phyloP scores from a whole-genome alignment of 2,888 invertebrate species.

The Hanleya hanleyi region DNA sequence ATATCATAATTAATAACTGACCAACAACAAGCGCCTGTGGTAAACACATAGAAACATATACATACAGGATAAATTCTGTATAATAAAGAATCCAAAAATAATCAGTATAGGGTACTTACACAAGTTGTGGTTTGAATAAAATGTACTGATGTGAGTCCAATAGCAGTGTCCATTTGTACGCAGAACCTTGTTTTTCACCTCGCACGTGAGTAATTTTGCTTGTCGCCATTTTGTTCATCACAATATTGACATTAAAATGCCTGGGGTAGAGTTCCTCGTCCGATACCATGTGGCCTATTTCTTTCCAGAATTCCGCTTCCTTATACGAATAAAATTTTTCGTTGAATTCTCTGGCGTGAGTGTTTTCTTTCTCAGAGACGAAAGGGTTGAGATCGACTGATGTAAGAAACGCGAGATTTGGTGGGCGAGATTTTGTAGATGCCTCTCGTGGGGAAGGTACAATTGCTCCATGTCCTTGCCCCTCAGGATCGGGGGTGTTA shows the following conservation, averaged over 20 bases:
- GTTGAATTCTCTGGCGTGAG: neutral
- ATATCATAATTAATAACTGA: no score
- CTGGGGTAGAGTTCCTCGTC: neutral
- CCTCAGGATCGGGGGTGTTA: no score
- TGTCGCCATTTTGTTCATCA: neutral
- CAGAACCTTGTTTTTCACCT: neutral
- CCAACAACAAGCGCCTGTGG: no score
- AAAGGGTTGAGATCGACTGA: no score
- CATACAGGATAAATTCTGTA: no score
- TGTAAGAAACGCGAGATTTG: no score
- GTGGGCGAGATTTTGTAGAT: no score
- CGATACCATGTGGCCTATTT: neutral
- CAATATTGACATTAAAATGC: neutral
- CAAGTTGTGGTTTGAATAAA: slow-evolving; percentile 1
- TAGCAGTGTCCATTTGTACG: neutral
- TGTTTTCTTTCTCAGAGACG: no score
- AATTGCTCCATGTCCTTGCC: no score
- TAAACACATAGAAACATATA: no score
- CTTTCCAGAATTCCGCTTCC: neutral
- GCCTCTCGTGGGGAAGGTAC: no score
- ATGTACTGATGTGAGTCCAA: neutral
- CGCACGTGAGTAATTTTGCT: neutral
- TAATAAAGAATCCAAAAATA: no score
- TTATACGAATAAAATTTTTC: neutral
- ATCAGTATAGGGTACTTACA: neutral